phyloP scores from a whole-genome alignment of 2,113 vertebrate genomes.

The Chamaetylas fuelleborni region DNA sequence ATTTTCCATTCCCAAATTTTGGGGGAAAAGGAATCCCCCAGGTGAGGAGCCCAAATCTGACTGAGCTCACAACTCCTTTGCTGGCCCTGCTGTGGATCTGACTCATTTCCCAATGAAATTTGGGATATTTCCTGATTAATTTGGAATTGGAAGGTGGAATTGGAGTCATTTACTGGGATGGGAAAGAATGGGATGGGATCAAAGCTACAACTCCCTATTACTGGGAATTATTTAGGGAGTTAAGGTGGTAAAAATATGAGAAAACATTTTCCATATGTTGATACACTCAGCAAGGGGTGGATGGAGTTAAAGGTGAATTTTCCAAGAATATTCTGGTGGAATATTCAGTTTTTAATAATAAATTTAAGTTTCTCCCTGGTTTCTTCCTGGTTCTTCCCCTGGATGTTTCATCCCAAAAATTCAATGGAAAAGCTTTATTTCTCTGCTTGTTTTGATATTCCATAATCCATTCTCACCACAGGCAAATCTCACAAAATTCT shows the following conservation, averaged over 20 bases:
- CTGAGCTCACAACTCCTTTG: accelerated
- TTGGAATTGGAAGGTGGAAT: neutral
- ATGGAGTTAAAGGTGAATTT: neutral
- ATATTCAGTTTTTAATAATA: neutral
- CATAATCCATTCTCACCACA: neutral
- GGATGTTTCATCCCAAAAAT: conserved; percentile 18
- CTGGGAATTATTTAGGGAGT: neutral
- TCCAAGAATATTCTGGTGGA: neutral
- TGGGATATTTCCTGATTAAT: accelerated
- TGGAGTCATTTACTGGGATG: neutral
- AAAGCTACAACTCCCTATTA: neutral
- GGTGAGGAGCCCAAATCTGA: neutral
- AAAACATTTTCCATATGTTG: neutral
- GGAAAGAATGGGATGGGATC: neutral
- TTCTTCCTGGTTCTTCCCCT: neutral
- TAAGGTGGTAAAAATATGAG: neutral
- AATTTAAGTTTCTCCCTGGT: neutral
- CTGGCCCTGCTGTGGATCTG: accelerated
- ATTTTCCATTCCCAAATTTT: neutral
- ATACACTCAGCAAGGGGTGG: neutral
- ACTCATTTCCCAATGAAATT: neutral
- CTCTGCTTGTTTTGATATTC: neutral
- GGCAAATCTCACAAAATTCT: neutral
- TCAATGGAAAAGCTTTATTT: conserved; percentile 1
- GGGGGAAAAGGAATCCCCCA: accelerated